phyloP scores from a whole-genome alignment of 2,797 vertebrate genomes.

The Micropoecilia bifurca region DNA sequence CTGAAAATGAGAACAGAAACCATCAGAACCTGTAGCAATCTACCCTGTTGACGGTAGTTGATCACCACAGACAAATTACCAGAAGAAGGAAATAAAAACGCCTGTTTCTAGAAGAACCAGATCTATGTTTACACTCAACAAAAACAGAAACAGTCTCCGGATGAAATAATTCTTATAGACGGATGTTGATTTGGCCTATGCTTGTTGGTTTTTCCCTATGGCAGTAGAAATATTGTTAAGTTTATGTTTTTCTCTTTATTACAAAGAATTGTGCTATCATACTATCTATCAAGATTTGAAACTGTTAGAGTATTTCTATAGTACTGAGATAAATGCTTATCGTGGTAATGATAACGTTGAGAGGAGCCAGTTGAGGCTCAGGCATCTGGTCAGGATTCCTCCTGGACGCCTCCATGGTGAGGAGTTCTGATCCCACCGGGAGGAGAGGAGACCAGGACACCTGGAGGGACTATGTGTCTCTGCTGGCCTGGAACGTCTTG shows the following conservation, averaged over 20 bases:
- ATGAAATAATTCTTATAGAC: neutral
- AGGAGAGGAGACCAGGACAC: no score
- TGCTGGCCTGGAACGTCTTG: no score
- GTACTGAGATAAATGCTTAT: neutral
- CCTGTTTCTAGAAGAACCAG: neutral
- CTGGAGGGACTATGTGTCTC: no score
- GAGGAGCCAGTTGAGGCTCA: no score
- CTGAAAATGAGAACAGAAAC: neutral
- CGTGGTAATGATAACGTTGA: neutral
- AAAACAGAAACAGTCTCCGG: neutral
- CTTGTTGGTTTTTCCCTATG: neutral
- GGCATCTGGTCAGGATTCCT: no score
- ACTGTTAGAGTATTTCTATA: neutral
- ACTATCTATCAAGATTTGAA: neutral
- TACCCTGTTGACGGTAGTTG: neutral
- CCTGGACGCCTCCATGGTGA: no score
- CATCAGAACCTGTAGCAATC: neutral
- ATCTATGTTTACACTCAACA: neutral
- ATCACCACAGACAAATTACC: neutral
- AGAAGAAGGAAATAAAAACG: neutral
- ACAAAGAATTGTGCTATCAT: neutral
- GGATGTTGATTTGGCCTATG: neutral
- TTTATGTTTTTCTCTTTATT: neutral
- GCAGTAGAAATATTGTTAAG: neutral
- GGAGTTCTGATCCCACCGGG: no score